Evolutionary conservation across 2,888 invertebrate species (phyloP).

Genomic region (Uloborus plumipes): DNA sequence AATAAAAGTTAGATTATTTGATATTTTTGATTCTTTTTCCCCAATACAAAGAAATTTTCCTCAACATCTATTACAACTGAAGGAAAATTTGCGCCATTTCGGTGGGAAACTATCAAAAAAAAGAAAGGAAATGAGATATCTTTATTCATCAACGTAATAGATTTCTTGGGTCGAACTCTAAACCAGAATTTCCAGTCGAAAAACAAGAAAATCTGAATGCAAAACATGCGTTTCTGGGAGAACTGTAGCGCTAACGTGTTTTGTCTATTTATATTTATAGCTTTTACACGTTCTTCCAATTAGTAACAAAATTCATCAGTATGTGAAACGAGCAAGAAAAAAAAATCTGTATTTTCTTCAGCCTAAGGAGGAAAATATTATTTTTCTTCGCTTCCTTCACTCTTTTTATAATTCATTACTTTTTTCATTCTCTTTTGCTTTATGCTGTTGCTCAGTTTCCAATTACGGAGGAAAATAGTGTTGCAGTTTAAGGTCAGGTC

Average conservation of each 20-base stretch:
- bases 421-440: conserved; percentile 16
- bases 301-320: conserved; percentile 57
- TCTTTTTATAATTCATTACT: conserved; percentile 49
- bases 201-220: conserved; percentile 34
- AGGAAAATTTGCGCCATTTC: conserved; percentile 38
- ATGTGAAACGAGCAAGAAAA: conserved; percentile 33
- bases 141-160: conserved; percentile 42
- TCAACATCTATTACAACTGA: conserved; percentile 1
- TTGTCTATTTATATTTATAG: conserved; percentile 50
- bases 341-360: conserved; percentile 40
- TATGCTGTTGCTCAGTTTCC: conserved; percentile 35
- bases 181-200: conserved; percentile 60
- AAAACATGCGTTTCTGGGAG: conserved; percentile 41
- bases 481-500: conserved; percentile 49
- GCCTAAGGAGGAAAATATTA: conserved; percentile 38
- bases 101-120: conserved; percentile 38
- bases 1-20: too few species aligned
- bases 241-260: conserved; percentile 44
- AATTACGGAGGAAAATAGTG: conserved; percentile 47
- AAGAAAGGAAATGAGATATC: conserved; percentile 26
- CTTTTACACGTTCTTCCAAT: conserved; percentile 62
- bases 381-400: conserved; percentile 30
- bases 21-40: not conserved
- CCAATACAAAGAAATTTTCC: conserved; percentile 2
- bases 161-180: conserved; percentile 41